Evolutionary conservation across 2,113 vertebrate species (phyloP), one percentile per base, ranked within the genome.

Genomic region (Oryzias curvinotus): DNA sequence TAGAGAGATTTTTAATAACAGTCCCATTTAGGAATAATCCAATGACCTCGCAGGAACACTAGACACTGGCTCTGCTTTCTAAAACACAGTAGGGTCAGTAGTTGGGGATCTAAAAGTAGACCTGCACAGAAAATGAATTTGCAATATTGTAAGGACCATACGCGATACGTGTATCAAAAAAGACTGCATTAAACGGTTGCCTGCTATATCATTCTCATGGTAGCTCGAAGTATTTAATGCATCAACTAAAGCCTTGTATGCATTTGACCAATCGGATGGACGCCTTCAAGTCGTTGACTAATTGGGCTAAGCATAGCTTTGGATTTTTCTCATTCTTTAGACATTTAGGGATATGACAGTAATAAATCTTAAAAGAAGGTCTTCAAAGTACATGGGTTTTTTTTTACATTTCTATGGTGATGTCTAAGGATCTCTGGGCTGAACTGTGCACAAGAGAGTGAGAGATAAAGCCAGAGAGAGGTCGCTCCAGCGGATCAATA

Each of bases 31-130:
- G 79, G 68, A 46, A 71, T 70, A 75, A 80, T 78, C 61, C 42
- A 36, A 49, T 85, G 81, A 90, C 85, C 83, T 81, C 82, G 73
- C 51, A 55, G 28, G 49, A 71, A 78, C 74, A 69, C 62, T 50
- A 56, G 51, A 79, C 68, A 80, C 62, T 62, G 30, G 16, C 55
- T 71, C 68, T 79, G 71, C 80, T 77, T 57, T 47, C 50, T 77
- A 86, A 36, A 92, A 90, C 85, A 85, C 85, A 92, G 90, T 85
- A 85, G 88, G 90, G 91, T 92, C 19, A 13, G 78, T 83, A 86
- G 90, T 90, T 88, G 81, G 50, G 81, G 76, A 78, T 90, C 90
- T 89, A 94, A 96, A 96, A 97, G 91, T 95, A 92, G 91, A 91
- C 66, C 48, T n/a, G 83, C 89, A 91, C 87, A 89, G 92, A 88